phyloP scores from a whole-genome alignment of 2,797 vertebrate species.

The Pteropus rufus region DNA sequence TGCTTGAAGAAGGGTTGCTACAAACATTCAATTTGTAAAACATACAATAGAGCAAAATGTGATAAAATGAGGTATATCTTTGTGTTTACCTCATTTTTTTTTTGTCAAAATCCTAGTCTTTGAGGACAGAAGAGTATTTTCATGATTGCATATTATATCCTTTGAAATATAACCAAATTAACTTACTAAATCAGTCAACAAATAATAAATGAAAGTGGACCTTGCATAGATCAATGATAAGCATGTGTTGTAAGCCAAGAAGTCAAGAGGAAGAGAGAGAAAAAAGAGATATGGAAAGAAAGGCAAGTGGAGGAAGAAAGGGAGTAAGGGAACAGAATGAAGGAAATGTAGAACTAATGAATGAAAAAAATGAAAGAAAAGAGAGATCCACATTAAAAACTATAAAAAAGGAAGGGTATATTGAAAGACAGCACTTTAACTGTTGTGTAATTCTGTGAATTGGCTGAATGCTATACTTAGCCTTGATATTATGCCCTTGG shows the following conservation, averaged over 20 bases:
- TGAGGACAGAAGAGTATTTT: neutral
- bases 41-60: neutral
- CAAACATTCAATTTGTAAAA: neutral
- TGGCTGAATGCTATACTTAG: conserved; percentile 12
- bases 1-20: neutral
- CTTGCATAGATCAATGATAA: neutral
- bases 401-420: neutral
- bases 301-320: neutral
- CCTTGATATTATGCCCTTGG: neutral
- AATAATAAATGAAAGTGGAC: neutral
- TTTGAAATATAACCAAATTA: neutral
- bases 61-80: neutral
- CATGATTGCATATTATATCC: neutral
- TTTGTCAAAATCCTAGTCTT: neutral
- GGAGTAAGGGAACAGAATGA: neutral
- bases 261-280: neutral
- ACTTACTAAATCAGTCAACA: neutral
- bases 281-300: neutral
- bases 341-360: neutral
- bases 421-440: neutral
- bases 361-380: neutral
- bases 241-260: neutral
- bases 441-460: neutral
- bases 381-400: neutral
- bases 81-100: too few species aligned